Base-by-base conservation (phyloP, 2,797 vertebrate genomes). In the Myotis planiceps region DNA sequence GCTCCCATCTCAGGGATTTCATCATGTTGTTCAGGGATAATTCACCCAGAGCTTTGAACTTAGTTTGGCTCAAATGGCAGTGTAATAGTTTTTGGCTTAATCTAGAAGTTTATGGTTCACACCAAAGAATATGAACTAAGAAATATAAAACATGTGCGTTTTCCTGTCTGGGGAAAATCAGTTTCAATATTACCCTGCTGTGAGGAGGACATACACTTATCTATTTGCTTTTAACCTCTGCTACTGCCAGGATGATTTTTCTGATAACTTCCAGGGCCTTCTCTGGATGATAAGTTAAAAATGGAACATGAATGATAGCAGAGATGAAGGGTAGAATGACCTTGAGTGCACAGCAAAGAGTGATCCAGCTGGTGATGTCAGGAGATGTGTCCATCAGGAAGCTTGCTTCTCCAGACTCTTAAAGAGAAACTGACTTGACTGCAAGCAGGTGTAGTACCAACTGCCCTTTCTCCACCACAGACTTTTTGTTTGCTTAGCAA, bases 221-320 rank as follows among this genome's bases (percentile, higher is more conserved):
- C 55, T 95, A 45, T 74, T 79, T 89, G 87, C 72, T 92, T 96
- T 89, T 92, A 79, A 87, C 81, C 29, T 95, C 68, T 94, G 92
- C 72, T 84, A 72, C 83, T 60, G 21, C 37, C 37, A 25, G 47
- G 60, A 72, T 25, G 76, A 47, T 45, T 90, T 87, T 80, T 53
- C 23, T 74, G 66, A 49, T 90, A 53, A 74, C 68, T 96, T 92
- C 51, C 39, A 75, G 42, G 87, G 83, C 87, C 89, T 96, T 93
- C 88, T 95, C 71, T 25, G 9, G 39, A 87, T 92, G 53, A 89
- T 68, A 66, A 92, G 93, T 89, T 95, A 81, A 93, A 96, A 96
- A 60, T 66, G 63, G 42, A 76, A 58, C 68, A 42, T 55, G 53
- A 88, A 29, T 88, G 76, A 81, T 55, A 78, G 66, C 19, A 66